Evolutionary conservation across 2,113 vertebrate species (phyloP).

Genomic region (Zonotrichia leucophrys): DNA sequence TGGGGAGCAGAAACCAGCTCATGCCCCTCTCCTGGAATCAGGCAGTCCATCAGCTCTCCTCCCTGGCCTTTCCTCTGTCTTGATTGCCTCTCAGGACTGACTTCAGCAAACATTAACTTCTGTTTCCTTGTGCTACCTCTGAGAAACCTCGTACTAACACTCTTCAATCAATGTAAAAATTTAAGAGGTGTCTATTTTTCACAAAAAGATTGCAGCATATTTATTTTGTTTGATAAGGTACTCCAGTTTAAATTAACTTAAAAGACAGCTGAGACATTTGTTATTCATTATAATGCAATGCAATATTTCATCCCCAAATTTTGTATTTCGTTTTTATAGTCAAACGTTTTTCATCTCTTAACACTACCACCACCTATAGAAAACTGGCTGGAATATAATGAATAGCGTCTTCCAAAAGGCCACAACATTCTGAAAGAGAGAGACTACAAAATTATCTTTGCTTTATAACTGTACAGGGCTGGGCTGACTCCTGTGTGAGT

Average conservation of each 20-base stretch:
- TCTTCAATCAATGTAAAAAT: neutral
- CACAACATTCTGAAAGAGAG: neutral
- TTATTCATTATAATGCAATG: neutral
- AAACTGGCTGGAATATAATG: neutral
- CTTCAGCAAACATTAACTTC: neutral
- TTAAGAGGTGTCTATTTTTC: neutral
- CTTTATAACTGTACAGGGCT: neutral
- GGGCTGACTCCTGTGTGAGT: neutral
- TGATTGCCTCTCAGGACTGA: neutral
- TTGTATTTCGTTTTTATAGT: neutral
- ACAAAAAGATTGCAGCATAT: neutral
- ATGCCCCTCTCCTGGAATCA: fast-evolving
- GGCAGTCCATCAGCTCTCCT: neutral
- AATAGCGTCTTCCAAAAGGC: neutral
- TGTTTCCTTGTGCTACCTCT: neutral
- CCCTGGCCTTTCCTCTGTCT: neutral
- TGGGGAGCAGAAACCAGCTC: neutral
- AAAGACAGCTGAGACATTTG: neutral
- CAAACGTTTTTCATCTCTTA: neutral
- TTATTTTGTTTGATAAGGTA: neutral
- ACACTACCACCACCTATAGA: neutral
- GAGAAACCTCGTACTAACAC: neutral
- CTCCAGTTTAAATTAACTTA: neutral
- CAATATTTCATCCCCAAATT: neutral
- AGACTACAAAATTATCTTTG: neutral